Percentiles rank a stretch among this genome's conserved stretches.
Evolutionary conservation across 2,113 vertebrate genomes (phyloP).

Genomic region (Brachionichthys hirsutus): DNA sequence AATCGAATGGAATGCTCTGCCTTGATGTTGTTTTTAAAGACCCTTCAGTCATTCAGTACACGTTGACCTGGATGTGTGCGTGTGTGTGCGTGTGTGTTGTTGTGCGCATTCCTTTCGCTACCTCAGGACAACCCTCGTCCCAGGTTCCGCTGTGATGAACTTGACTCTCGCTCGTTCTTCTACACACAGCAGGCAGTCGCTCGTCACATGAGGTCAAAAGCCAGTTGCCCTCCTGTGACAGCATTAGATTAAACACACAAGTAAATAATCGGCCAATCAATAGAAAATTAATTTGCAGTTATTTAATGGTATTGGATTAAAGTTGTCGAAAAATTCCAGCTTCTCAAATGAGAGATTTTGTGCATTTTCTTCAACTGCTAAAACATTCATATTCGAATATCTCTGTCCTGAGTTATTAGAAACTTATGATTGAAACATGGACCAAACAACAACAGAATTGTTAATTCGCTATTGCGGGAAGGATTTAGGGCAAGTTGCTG

Average conservation of each 20-base stretch:
- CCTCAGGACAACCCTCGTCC: constrained; percentile 83
- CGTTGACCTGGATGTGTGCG: neutral
- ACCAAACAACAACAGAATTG: neutral
- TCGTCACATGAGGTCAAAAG: constrained; percentile 82
- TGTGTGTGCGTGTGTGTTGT: constrained; percentile 1
- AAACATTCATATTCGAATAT: too few relatives aligned
- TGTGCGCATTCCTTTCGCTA: constrained; percentile 52
- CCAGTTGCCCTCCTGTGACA: constrained; percentile 83
- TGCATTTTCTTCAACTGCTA: neutral
- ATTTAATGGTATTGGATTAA: too few relatives aligned
- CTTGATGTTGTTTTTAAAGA: constrained; percentile 1
- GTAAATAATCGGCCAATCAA: neutral
- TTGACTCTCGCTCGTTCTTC: constrained; percentile 72
- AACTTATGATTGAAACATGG: neutral
- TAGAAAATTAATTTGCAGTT: neutral
- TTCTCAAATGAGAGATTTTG: neutral
- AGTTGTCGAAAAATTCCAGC: neutral
- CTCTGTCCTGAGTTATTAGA: neutral
- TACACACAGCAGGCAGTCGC: constrained; percentile 80
- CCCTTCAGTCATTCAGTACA: neutral
- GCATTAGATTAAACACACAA: constrained; percentile 2
- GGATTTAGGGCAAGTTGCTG: too few relatives aligned
- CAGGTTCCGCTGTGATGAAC: constrained; percentile 20
- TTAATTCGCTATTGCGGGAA: too few relatives aligned
- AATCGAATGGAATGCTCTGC: neutral